These are phyloP conservation scores for Nebria ingens DNA, from an alignment of 1,140 invertebrate species.

Conservation along the genomic window DNA sequence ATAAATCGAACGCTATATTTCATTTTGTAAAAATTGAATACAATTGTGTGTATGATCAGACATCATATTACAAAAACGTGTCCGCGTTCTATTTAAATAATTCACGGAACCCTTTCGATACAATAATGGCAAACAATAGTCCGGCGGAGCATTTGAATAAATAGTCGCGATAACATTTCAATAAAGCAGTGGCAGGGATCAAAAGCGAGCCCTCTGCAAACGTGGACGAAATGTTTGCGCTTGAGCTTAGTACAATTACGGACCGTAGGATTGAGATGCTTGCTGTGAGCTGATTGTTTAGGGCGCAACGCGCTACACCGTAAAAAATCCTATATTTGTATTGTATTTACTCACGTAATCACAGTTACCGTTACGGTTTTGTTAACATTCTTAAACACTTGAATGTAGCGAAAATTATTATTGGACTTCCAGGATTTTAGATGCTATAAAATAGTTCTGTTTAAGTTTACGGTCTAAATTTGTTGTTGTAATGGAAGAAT, in stretches of 20 bases:
- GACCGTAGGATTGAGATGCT: neutral
- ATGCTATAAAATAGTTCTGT: too few species aligned
- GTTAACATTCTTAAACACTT: too few species aligned
- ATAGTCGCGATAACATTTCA: conserved; percentile 3
- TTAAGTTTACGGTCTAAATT: too few species aligned
- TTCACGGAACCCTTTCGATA: neutral
- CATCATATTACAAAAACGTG: conserved; percentile 9
- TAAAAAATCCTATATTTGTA: neutral
- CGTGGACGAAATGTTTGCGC: neutral
- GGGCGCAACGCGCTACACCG: neutral
- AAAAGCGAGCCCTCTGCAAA: neutral
- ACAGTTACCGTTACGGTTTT: too few species aligned
- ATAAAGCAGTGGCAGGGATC: neutral
- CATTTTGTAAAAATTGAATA: too few species aligned
- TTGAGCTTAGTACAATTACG: neutral
- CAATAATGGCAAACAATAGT: conserved; percentile 2
- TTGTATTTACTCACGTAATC: neutral
- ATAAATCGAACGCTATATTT: too few species aligned
- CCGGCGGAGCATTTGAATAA: conserved; percentile 1
- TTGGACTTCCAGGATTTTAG: too few species aligned
- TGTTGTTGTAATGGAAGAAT: too few species aligned
- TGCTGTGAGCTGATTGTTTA: neutral
- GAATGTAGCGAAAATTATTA: too few species aligned
- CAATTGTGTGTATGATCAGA: neutral
- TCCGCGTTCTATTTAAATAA: conserved; percentile 3